Percentiles rank a stretch among this genome's conserved stretches.
These are phyloP conservation scores for Willisornis vidua DNA, from an alignment of 2,113 vertebrate genomes.

Conservation along the genomic window DNA sequence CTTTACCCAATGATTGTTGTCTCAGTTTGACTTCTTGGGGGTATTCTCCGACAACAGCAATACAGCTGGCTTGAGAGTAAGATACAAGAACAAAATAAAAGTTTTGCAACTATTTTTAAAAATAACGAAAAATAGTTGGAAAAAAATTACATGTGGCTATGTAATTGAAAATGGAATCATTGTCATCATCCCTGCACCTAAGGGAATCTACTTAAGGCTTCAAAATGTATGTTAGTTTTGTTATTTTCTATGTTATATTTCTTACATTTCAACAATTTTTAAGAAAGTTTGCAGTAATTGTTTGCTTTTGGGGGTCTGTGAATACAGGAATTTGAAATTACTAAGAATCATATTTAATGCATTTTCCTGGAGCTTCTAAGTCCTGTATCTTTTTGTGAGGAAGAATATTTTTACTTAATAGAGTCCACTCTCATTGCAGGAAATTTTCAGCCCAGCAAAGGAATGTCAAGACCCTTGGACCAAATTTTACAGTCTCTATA, in stretches of 20 bases:
- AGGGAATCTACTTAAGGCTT: neutral
- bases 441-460: neutral
- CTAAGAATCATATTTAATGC: neutral
- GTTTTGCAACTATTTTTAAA: neutral
- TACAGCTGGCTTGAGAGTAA: neutral
- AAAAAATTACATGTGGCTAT: neutral
- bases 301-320: neutral
- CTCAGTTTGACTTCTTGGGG: neutral
- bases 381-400: neutral
- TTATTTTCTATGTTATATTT: neutral
- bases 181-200: neutral
- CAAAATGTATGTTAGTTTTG: neutral
- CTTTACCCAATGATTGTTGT: neutral
- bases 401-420: neutral
- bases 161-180: neutral
- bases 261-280: neutral
- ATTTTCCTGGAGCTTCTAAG: neutral
- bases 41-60: neutral
- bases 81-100: neutral
- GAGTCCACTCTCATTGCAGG: neutral
- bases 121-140: neutral
- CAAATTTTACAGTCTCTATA: neutral
- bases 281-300: neutral
- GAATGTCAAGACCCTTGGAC: neutral
- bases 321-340: neutral